These are phyloP conservation scores for Dioctria linearis DNA, from an alignment of 2,888 invertebrate species.

Conservation along the genomic window DNA sequence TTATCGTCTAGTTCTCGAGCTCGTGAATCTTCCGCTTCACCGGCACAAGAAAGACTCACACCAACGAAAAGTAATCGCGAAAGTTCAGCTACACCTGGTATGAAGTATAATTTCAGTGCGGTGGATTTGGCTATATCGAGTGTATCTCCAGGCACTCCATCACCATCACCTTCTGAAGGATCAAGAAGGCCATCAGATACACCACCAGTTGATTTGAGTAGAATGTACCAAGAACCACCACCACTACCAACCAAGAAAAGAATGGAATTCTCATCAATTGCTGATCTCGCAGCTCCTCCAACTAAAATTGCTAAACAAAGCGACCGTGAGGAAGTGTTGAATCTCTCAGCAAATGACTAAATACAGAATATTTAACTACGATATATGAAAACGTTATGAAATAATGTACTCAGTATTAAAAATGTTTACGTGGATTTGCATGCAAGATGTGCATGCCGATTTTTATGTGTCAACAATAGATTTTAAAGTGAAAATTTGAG, in stretches of 20 bases:
- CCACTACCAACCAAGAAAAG: conserved; percentile 69
- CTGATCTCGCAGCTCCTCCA: conserved; percentile 72
- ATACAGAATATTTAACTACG: background rate
- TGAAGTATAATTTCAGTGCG: conserved; percentile 71
- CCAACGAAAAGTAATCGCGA: conserved; percentile 65
- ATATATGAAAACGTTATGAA: no score
- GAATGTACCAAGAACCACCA: conserved; percentile 66
- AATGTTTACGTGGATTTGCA: background rate
- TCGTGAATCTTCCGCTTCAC: conserved; percentile 68
- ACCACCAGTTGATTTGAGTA: conserved; percentile 69
- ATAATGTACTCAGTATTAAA: conserved; percentile 26
- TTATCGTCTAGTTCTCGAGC: conserved; percentile 64
- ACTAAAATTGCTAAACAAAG: conserved; percentile 76
- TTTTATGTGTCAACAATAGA: no score
- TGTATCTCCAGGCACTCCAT: conserved; percentile 62
- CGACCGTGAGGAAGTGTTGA: conserved; percentile 71
- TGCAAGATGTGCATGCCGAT: no score
- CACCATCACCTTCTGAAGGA: conserved; percentile 67
- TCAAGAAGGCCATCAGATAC: conserved; percentile 68
- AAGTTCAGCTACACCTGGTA: conserved; percentile 58
- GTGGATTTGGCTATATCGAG: conserved; percentile 71
- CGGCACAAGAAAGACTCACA: conserved; percentile 66
- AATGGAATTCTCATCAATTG: conserved; percentile 71
- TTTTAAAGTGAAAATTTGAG: no score
- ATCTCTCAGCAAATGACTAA: conserved; percentile 68